Evolutionary conservation across 2,797 vertebrate species (phyloP).

Genomic region (Anniella stebbinsi): DNA sequence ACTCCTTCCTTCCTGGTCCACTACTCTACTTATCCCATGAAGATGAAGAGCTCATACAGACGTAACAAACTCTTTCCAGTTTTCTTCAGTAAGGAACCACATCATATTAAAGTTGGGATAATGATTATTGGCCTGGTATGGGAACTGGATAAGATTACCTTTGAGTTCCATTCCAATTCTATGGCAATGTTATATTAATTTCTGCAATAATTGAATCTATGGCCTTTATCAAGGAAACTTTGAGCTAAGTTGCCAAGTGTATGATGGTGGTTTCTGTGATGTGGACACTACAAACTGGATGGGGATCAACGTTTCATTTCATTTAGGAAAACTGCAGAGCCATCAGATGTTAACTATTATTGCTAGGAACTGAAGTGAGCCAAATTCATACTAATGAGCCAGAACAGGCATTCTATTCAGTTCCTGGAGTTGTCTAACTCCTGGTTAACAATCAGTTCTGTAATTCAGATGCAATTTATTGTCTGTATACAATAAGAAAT

Average conservation of each 20-base stretch:
- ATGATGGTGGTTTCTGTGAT: neutral
- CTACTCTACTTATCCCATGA: slow-evolving; percentile 44
- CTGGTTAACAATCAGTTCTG: slow-evolving; percentile 8
- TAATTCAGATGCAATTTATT: neutral
- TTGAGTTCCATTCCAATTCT: slow-evolving; percentile 8
- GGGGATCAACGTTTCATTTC: slow-evolving; percentile 15
- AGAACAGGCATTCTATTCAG: slow-evolving; percentile 7
- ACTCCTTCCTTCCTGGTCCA: neutral
- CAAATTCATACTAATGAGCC: slow-evolving; percentile 11
- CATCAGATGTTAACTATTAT: slow-evolving; percentile 22
- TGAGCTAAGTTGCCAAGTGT: slow-evolving; percentile 10
- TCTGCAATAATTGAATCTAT: slow-evolving; percentile 25
- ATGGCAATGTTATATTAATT: slow-evolving; percentile 36
- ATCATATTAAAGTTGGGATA: neutral
- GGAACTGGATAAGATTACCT: slow-evolving; percentile 46
- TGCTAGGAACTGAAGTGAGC: neutral
- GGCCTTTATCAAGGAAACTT: slow-evolving; percentile 36
- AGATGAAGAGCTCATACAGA: slow-evolving; percentile 51
- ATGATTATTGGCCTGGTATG: neutral
- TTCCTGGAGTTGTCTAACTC: slow-evolving; percentile 9
- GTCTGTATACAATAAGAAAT: neutral
- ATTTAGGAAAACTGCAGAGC: slow-evolving; percentile 30
- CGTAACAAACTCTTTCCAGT: slow-evolving; percentile 31
- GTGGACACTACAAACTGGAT: slow-evolving; percentile 3
- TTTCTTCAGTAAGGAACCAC: neutral